Base-by-base conservation (phyloP, 2,113 vertebrate species). In the Taxidea taxus region DNA sequence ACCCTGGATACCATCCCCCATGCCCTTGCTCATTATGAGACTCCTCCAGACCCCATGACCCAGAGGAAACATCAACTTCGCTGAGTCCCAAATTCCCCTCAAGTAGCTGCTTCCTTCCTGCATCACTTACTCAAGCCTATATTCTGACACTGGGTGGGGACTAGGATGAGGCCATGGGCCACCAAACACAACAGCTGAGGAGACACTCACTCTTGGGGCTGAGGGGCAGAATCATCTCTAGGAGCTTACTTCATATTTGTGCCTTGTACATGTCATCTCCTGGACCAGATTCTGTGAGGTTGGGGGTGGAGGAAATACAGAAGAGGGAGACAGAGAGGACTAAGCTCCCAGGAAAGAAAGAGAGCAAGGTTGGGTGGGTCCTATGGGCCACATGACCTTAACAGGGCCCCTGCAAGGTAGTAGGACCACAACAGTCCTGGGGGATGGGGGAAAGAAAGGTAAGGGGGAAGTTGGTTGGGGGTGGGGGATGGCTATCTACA, bases 371-470 rank as follows among this genome's bases (percentile, higher is more conserved):
- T 49, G 20, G 18, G 2, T 58, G 9, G 13, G 18, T 58, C 3
- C 4, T 14, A 3, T 27, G 2, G 13, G 60, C 20, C 81, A n/a
- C 6, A 64, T 29, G 15, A 85, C 13, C 0, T 23, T 39, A 21
- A 4, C 54, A 84, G n/a, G 72, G 14, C 72, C 27, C 3, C 42
- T 75, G 7, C 14, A 29, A 47, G 27, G 54, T 37, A 44, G 23
- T 15, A 81, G 44, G 47, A 49, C 2, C 34, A 34, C 7, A 75
- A 12, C 1, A 0, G 58, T 54, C 25, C 25, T 23, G 4, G 58
- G 58, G 3, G 11, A 14, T 0, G 13, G 1, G 6, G 5, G 62
- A 2, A 2, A 11, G 29, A 6, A 6, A 6, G 12, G 12, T 29
- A 6, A 14, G 27, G 62, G 42, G 23, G 51, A 54, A 54, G 51